These are phyloP conservation scores for Lepilemur septentrionalis DNA, from an alignment of 2,797 vertebrate genomes.

Conservation along the genomic window DNA sequence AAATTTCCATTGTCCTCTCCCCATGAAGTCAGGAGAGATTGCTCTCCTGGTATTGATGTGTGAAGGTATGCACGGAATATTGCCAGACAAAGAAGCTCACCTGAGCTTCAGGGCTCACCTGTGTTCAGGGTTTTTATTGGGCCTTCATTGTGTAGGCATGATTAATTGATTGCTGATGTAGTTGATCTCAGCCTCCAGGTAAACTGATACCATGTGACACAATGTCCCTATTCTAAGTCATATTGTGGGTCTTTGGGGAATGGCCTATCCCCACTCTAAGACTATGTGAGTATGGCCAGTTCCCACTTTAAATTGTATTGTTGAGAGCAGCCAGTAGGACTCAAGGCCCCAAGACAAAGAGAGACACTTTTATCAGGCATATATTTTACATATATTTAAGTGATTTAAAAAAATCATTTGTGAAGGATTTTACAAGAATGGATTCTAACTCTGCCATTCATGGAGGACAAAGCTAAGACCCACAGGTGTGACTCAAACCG, in stretches of 20 bases:
- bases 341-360: neutral
- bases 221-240: neutral
- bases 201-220: neutral
- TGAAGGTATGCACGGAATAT: accelerated
- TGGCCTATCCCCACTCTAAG: neutral
- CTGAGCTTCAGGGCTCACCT: neutral
- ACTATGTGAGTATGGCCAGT: accelerated
- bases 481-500: no score
- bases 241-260: neutral
- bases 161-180: accelerated
- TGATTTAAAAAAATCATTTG: neutral
- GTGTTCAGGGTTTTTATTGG: neutral
- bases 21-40: accelerated
- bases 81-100: accelerated
- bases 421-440: neutral
- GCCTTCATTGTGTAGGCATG: accelerated
- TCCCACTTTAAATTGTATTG: neutral
- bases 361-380: neutral
- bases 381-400: neutral
- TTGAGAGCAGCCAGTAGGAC: neutral
- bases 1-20: neutral
- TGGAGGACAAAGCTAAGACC: neutral
- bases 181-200: neutral
- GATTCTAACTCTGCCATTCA: neutral
- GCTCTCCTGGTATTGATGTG: accelerated